phyloP scores from a whole-genome alignment of 1,140 invertebrate species.

The Colletes gigas region DNA sequence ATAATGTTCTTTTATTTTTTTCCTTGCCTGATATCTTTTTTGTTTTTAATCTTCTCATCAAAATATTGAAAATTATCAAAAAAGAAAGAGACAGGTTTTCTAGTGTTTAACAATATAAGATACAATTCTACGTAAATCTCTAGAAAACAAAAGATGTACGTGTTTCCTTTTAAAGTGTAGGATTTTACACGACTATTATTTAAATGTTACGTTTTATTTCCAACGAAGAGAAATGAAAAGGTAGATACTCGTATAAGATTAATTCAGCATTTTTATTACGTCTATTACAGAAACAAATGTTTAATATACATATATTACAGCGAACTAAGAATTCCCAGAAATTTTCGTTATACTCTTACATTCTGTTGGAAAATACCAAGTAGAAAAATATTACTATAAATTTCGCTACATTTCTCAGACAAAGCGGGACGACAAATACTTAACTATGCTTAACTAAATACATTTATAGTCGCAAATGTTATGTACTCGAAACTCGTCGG shows the following conservation, averaged over 20 bases:
- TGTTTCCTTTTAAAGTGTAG: too few species aligned
- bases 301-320: constrained; percentile 22
- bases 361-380: not conserved
- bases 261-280: constrained; percentile 23
- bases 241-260: not conserved
- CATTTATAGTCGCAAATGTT: not conserved
- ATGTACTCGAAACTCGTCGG: not conserved
- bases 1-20: too few species aligned
- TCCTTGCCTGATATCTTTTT: too few species aligned
- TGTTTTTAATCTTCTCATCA: too few species aligned
- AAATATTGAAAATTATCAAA: too few species aligned
- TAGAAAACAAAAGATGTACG: too few species aligned
- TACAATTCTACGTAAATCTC: too few species aligned
- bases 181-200: too few species aligned
- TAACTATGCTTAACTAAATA: not conserved
- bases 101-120: too few species aligned
- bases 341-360: not conserved
- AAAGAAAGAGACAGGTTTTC: too few species aligned
- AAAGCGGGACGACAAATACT: constrained; percentile 1
- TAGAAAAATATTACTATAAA: constrained; percentile 37
- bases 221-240: not conserved
- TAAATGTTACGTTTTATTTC: too few species aligned
- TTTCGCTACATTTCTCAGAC: not conserved
- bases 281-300: constrained; percentile 25
- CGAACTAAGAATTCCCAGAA: constrained; percentile 7